Percentiles rank a stretch among this genome's conserved stretches.
Conservation (phyloP, 2,797 vertebrate genomes). For the Oryzias dopingdopingensis region DNA sequence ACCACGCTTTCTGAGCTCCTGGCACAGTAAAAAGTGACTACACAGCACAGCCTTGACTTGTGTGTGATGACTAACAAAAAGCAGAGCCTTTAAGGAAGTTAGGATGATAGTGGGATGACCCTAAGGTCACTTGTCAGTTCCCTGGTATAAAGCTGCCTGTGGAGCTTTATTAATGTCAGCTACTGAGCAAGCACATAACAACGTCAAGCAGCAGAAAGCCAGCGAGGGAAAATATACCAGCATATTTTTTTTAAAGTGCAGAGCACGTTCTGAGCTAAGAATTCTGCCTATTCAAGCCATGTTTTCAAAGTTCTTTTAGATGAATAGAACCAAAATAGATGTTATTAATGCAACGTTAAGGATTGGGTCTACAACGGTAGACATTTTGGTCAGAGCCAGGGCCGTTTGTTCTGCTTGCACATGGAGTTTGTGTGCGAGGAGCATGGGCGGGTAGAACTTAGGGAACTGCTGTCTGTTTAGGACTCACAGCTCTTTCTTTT, state of each 20-base stretch:
- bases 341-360: neutral
- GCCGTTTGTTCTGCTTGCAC: slow-evolving; percentile 22
- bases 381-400: slow-evolving; percentile 24
- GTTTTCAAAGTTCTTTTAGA: slow-evolving; percentile 5
- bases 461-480: slow-evolving; percentile 11
- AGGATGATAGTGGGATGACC: slow-evolving; percentile 28
- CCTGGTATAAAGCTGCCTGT: slow-evolving; percentile 11
- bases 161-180: slow-evolving; percentile 38
- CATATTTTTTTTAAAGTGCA: slow-evolving; percentile 16
- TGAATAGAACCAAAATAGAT: neutral
- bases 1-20: neutral
- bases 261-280: slow-evolving; percentile 10
- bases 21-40: neutral
- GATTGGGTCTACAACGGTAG: slow-evolving; percentile 17
- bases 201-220: slow-evolving; percentile 16
- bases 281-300: slow-evolving; percentile 2
- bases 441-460: slow-evolving; percentile 20
- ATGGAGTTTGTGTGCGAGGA: slow-evolving; percentile 19
- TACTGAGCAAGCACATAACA: slow-evolving; percentile 26
- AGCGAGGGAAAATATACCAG: slow-evolving; percentile 13
- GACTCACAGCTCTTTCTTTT: slow-evolving; percentile 12
- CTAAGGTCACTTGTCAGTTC: slow-evolving; percentile 30
- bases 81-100: slow-evolving; percentile 23
- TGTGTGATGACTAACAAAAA: slow-evolving; percentile 20
- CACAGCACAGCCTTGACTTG: slow-evolving; percentile 28